A percentile compares a stretch with the other conserved stretches of the same genome.
phyloP scores from a whole-genome alignment of 2,888 invertebrate species.

The Cryptocheilus praepositus region DNA sequence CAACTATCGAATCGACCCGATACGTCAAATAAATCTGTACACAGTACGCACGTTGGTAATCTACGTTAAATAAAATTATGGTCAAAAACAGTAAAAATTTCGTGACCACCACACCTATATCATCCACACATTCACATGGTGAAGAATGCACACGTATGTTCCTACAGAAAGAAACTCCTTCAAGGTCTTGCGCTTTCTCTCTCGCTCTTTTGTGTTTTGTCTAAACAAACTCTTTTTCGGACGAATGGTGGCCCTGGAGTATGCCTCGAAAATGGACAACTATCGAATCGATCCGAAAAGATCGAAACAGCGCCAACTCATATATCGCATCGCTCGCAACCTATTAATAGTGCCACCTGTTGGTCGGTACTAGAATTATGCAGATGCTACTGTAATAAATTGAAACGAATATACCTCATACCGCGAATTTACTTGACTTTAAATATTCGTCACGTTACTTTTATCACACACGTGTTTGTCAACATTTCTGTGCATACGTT shows the following conservation, averaged over 20 bases:
- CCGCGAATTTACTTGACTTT: too few species aligned
- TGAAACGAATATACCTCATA: too few species aligned
- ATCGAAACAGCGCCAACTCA: background rate
- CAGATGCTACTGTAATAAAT: too few species aligned
- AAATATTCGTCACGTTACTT: too few species aligned
- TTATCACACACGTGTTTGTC: too few species aligned
- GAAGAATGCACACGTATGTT: too few species aligned
- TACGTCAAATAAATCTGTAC: conserved; percentile 4
- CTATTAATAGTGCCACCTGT: background rate
- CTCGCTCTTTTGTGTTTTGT: conserved; percentile 26
- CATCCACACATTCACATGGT: too few species aligned
- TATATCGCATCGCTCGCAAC: background rate
- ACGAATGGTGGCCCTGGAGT: conserved; percentile 41
- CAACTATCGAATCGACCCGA: conserved; percentile 15
- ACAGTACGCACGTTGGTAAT: conserved; percentile 12
- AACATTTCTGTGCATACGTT: too few species aligned
- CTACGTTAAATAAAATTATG: too few species aligned
- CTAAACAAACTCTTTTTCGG: conserved; percentile 27
- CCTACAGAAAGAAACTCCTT: too few species aligned
- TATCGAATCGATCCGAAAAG: conserved; percentile 15
- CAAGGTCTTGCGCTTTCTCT: conserved; percentile 31
- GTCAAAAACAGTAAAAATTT: background rate
- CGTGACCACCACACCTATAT: too few species aligned
- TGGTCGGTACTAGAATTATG: too few species aligned
- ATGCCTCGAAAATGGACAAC: background rate